Evolutionary conservation across 2,888 invertebrate genomes (phyloP).

Genomic region (Polydrusus cervinus): DNA sequence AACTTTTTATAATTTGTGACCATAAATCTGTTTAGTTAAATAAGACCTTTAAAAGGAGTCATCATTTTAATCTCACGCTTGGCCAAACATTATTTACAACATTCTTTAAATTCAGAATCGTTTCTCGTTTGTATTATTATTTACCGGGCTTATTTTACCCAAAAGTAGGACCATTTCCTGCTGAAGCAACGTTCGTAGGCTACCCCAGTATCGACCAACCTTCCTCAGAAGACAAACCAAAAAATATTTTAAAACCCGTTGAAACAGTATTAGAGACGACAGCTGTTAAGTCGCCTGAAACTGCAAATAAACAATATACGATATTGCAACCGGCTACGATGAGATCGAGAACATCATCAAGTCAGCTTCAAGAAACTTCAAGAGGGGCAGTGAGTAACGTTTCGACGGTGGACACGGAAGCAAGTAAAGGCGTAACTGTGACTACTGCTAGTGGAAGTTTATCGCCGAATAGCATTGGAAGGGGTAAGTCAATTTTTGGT

Average conservation of each 20-base stretch:
- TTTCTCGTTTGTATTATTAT: no score
- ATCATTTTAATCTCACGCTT: no score
- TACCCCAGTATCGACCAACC: constrained; percentile 74
- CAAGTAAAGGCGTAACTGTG: constrained; percentile 50
- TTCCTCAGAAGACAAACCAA: constrained; percentile 71
- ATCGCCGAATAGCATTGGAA: constrained; percentile 84
- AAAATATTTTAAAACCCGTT: constrained; percentile 70
- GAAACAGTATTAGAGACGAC: constrained; percentile 62
- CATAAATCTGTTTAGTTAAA: no score
- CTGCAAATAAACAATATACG: constrained; percentile 86
- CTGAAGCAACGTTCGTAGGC: constrained; percentile 84
- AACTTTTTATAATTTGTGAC: no score
- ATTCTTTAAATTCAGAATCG: no score
- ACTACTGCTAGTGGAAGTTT: constrained; percentile 72
- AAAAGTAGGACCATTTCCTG: constrained; percentile 77
- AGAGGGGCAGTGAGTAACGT: constrained; percentile 79
- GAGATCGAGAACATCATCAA: constrained; percentile 80
- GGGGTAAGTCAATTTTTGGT: constrained; percentile 77
- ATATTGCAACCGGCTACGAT: constrained; percentile 87
- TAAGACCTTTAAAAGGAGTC: no score
- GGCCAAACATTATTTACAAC: no score
- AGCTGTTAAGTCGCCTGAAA: constrained; percentile 69
- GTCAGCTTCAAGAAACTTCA: constrained; percentile 82
- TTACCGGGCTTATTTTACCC: constrained; percentile 65
- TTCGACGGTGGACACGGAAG: constrained; percentile 61